Evolutionary conservation across 2,797 vertebrate species (phyloP).

Genomic region (Scyliorhinus canicula): DNA sequence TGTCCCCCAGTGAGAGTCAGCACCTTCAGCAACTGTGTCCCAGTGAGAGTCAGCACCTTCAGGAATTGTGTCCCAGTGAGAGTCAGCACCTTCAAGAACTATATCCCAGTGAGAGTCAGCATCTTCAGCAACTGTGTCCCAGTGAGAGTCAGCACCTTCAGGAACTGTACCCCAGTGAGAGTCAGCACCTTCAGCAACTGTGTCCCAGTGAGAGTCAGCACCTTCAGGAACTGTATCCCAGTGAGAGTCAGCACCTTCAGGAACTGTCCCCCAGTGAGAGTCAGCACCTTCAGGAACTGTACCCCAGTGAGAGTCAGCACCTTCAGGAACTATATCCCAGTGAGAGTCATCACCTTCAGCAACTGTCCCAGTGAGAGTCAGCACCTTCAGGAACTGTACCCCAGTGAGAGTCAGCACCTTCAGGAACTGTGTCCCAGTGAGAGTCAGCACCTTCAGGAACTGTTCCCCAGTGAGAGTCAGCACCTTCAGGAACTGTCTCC

Average conservation of each 20-base stretch:
- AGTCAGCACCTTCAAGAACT: neutral
- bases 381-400: neutral
- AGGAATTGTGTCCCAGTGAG: neutral
- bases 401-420: neutral
- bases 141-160: too few species aligned
- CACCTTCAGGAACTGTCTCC: too few species aligned
- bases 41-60: neutral
- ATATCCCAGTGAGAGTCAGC: too few species aligned
- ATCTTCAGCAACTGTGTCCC: too few species aligned
- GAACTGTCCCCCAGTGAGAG: neutral
- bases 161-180: too few species aligned
- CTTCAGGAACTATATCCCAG: too few species aligned
- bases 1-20: neutral
- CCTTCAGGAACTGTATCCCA: neutral
- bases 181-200: too few species aligned
- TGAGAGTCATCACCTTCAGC: too few species aligned
- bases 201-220: neutral
- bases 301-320: too few species aligned
- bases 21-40: neutral
- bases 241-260: neutral
- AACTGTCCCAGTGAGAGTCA: neutral
- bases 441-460: neutral
- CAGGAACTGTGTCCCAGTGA: neutral
- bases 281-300: neutral
- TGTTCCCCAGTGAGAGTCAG: too few species aligned